Evolutionary conservation across 2,888 invertebrate genomes (phyloP), one percentile per base, ranked within the genome.

Genomic region (Parapristionchus giblindavisi): DNA sequence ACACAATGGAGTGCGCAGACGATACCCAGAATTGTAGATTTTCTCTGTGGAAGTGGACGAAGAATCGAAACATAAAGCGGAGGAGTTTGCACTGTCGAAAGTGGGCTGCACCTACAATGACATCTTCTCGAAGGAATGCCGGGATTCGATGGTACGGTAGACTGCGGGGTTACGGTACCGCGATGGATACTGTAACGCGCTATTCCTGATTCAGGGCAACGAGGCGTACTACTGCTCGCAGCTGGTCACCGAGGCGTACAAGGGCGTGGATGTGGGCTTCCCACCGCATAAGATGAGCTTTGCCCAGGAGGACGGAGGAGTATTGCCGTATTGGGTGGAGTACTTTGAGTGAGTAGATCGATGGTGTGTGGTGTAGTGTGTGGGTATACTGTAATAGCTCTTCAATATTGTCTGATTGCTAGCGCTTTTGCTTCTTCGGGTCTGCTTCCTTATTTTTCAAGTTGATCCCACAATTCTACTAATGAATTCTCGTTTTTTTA

Each of bases 261-360:
- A 48, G 27, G 66, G 36, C n/a, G 68, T 48, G 27, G 72, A 77
- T 5, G 75, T 80, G 70, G 34, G 72, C 27, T 84, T 83, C 75
- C 82, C 83, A 8, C 65, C 75, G 8, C 85, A 85, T 51, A 65
- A 72, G 32, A 70, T 85, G 54, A 79, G 83, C 27, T 85, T 85
- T 58, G 58, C 75, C 3, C 76, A 78, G 58, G 70, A 60, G 32
- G 54, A 81, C 11, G 83, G 81, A 29, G 72, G 75, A 11, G 60
- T 79, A 11, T 76, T 79, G 29, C 78, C 75, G 43, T 85, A 80
- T 74, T 85, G 85, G 84, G 52, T 74, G 60, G 78, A 81, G 34
- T 83, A 83, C 71, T 85, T 77, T 68, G 54, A 78, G 72, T 79
- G 51, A 73, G 73, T 75, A 72, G 0, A 32, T 34, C 17, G 38